Percentiles rank a stretch among this genome's conserved stretches.
Evolutionary conservation across 1,140 invertebrate species (phyloP).

Genomic region (Tachypleus tridentatus): DNA sequence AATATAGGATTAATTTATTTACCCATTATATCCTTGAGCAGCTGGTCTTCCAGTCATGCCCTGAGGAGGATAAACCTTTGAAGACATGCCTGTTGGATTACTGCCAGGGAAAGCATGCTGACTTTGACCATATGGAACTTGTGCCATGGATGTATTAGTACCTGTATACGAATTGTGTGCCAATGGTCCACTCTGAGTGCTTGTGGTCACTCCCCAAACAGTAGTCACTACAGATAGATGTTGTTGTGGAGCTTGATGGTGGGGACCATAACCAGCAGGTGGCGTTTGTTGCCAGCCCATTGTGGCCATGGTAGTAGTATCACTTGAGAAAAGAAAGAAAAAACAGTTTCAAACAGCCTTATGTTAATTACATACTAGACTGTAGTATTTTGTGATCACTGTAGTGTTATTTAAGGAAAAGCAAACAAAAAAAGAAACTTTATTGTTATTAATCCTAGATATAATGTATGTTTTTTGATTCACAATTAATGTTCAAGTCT

Average conservation of each 20-base stretch:
- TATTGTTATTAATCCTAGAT: too few species aligned
- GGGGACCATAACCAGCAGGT: conserved; percentile 17
- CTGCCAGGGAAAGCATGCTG: conserved; percentile 28
- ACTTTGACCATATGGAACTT: conserved; percentile 22
- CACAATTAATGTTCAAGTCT: too few species aligned
- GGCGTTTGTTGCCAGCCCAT: conserved; percentile 25
- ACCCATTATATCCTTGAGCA: conserved; percentile 19
- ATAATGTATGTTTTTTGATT: too few species aligned
- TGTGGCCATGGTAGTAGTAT: conserved; percentile 9
- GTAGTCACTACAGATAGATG: conserved; percentile 39
- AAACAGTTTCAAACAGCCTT: too few species aligned
- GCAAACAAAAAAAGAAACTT: too few species aligned
- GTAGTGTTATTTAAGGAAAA: too few species aligned
- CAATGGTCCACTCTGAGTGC: conserved; percentile 33
- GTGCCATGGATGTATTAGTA: conserved; percentile 31
- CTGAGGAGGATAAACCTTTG: conserved; percentile 26
- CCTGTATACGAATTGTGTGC: conserved; percentile 28
- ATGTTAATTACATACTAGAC: too few species aligned
- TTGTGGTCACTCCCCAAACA: conserved; percentile 32
- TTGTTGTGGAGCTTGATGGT: conserved; percentile 15
- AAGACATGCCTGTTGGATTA: conserved; percentile 16
- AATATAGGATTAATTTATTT: neutral
- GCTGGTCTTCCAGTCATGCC: conserved; percentile 17
- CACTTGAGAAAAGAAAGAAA: too few species aligned
- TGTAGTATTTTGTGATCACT: too few species aligned